Percentiles rank a stretch among this genome's conserved stretches.
These are phyloP conservation scores for Crossocerus cetratus DNA, from an alignment of 2,888 invertebrate species.

Conservation along the genomic window DNA sequence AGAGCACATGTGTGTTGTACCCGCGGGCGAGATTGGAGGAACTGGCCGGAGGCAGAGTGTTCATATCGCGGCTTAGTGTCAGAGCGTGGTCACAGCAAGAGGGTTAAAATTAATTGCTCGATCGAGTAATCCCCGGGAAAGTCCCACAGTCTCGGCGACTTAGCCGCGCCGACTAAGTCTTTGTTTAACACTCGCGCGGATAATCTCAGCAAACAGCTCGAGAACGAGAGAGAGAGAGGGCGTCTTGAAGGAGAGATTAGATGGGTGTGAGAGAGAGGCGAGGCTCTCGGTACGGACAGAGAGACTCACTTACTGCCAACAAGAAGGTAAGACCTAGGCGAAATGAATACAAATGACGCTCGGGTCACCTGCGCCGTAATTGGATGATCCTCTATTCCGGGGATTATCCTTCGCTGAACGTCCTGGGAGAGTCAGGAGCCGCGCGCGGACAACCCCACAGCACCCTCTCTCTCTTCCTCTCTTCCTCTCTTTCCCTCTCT, in stretches of 20 bases:
- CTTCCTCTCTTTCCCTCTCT: conserved; percentile 23
- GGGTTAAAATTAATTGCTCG: conserved; percentile 57
- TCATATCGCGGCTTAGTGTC: conserved; percentile 29
- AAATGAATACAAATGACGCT: conserved; percentile 72
- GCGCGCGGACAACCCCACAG: not conserved
- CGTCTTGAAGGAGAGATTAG: not conserved
- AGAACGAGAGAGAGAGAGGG: not conserved
- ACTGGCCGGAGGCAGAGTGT: not conserved
- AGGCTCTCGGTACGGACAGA: conserved; percentile 13
- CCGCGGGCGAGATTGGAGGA: too few relatives aligned
- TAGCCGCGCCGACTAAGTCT: conserved; percentile 54
- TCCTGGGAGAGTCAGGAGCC: conserved; percentile 36
- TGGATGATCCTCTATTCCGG: conserved; percentile 70
- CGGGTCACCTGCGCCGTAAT: conserved; percentile 71
- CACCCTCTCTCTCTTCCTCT: too few relatives aligned
- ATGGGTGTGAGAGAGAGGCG: conserved; percentile 6
- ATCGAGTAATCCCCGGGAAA: conserved; percentile 56
- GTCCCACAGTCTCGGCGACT: conserved; percentile 31
- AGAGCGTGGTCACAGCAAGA: conserved; percentile 20
- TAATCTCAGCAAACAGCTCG: conserved; percentile 54
- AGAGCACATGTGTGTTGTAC: too few relatives aligned
- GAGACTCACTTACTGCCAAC: conserved; percentile 27
- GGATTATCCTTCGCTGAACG: conserved; percentile 69
- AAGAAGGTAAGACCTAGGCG: conserved; percentile 49
- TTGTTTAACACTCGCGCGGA: conserved; percentile 65